phyloP scores from a whole-genome alignment of 2,797 vertebrate species.

The Pyrocephalus nanus region DNA sequence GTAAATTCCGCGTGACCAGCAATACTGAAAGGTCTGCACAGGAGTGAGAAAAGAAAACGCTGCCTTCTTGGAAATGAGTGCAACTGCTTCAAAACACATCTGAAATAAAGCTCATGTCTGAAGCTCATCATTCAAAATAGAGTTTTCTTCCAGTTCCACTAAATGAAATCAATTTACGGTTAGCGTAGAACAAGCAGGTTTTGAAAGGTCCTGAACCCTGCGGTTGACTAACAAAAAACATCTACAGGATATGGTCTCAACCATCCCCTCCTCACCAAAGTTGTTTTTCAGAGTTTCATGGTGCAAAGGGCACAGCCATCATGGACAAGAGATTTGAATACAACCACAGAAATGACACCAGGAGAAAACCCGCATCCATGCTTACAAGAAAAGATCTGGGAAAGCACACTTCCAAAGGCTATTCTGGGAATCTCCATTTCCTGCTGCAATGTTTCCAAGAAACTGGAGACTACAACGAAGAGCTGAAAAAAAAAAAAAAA shows the following conservation, averaged over 20 bases:
- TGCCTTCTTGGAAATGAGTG: neutral
- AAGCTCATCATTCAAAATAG: neutral
- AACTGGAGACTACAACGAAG: slow-evolving; percentile 82
- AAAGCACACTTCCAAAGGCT: slow-evolving; percentile 78
- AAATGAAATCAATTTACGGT: neutral
- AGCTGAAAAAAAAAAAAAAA: slow-evolving; percentile 58
- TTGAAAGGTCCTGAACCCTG: neutral
- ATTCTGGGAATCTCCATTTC: slow-evolving; percentile 79
- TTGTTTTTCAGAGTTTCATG: neutral
- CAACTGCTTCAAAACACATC: neutral
- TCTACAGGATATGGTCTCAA: slow-evolving; percentile 24
- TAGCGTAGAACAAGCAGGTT: neutral
- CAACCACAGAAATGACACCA: slow-evolving; percentile 12
- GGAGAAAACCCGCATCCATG: neutral
- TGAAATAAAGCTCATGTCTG: neutral
- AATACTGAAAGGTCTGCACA: neutral
- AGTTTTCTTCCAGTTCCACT: neutral
- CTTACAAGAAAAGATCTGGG: slow-evolving; percentile 83
- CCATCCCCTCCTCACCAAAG: neutral
- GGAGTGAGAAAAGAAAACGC: neutral
- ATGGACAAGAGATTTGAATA: neutral
- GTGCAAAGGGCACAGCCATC: neutral
- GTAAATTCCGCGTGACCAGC: neutral
- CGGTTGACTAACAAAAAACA: neutral
- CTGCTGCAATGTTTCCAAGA: slow-evolving; percentile 79